Evolutionary conservation across 2,888 invertebrate genomes (phyloP).

Genomic region (Epicampocera succincta): DNA sequence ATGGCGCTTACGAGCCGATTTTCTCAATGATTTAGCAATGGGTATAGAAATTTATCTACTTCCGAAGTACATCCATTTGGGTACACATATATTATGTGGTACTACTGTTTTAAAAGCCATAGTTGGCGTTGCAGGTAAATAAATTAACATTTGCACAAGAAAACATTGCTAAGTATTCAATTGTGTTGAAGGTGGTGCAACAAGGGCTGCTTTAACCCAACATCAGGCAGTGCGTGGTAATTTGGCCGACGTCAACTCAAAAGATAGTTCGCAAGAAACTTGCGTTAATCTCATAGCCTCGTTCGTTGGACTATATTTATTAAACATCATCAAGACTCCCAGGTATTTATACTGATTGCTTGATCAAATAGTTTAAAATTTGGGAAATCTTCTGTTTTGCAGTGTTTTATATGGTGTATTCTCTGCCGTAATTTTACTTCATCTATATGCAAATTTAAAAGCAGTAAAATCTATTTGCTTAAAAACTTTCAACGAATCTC

Average conservation of each 20-base stretch:
- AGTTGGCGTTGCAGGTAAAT: slow-evolving; percentile 92
- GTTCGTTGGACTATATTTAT: slow-evolving; percentile 88
- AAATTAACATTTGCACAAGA: background rate
- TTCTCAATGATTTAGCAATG: slow-evolving; percentile 95
- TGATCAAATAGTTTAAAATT: background rate
- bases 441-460: slow-evolving; percentile 92
- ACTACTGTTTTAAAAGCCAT: slow-evolving; percentile 91
- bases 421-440: slow-evolving; percentile 87
- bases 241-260: slow-evolving; percentile 94
- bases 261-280: slow-evolving; percentile 98
- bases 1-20: slow-evolving; percentile 97
- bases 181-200: slow-evolving; percentile 88
- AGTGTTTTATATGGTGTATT: slow-evolving; percentile 90
- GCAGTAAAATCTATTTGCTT: slow-evolving; percentile 92
- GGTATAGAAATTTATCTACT: slow-evolving; percentile 90
- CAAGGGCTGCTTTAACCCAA: slow-evolving; percentile 94
- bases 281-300: slow-evolving; percentile 95
- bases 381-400: background rate
- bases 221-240: slow-evolving; percentile 95
- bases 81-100: slow-evolving; percentile 86
- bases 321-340: slow-evolving; percentile 85
- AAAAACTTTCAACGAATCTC: slow-evolving; percentile 90
- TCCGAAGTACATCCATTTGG: slow-evolving; percentile 85
- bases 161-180: background rate
- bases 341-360: slow-evolving; percentile 74